Percentiles rank a stretch among this genome's conserved stretches.
Conservation (phyloP, 2,888 invertebrate genomes). For the Drosophila trichaetosa region DNA sequence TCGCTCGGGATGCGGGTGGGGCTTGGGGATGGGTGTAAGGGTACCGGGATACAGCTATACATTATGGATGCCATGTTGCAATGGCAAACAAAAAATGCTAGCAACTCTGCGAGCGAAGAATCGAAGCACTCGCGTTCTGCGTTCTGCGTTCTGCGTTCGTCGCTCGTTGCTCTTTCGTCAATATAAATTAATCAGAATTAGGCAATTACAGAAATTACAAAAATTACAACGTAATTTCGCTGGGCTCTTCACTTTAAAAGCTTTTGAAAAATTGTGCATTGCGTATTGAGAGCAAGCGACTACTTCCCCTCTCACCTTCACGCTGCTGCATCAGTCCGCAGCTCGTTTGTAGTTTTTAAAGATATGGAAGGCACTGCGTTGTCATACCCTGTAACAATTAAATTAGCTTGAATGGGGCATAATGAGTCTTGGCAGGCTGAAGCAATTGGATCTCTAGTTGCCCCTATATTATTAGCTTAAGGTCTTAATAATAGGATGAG, state of each 20-base stretch:
- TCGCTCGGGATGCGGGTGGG: neutral
- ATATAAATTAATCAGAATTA: slow-evolving; percentile 84
- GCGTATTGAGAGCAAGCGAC: slow-evolving; percentile 62
- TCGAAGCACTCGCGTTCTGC: neutral
- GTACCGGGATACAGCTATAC: slow-evolving; percentile 22
- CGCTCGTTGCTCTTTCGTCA: slow-evolving; percentile 50
- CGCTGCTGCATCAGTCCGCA: slow-evolving; percentile 20
- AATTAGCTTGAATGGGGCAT: neutral
- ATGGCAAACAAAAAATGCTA: slow-evolving; percentile 16
- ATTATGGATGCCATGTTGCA: slow-evolving; percentile 16
- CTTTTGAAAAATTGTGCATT: slow-evolving; percentile 80
- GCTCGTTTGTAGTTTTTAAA: slow-evolving; percentile 52
- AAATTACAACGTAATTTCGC: slow-evolving; percentile 83
- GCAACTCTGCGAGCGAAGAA: neutral
- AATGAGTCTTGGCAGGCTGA: neutral
- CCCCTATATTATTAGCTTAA: neutral
- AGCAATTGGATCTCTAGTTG: neutral
- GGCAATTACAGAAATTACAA: slow-evolving; percentile 84
- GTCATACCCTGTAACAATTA: neutral
- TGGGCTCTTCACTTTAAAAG: slow-evolving; percentile 76
- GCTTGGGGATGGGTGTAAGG: neutral
- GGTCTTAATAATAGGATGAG: neutral
- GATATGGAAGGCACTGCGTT: slow-evolving; percentile 2
- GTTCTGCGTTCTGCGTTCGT: neutral
- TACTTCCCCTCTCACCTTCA: neutral